Evolutionary conservation across 2,888 invertebrate genomes (phyloP), one percentile per base, ranked within the genome.

Genomic region (Drosophila picticornis): DNA sequence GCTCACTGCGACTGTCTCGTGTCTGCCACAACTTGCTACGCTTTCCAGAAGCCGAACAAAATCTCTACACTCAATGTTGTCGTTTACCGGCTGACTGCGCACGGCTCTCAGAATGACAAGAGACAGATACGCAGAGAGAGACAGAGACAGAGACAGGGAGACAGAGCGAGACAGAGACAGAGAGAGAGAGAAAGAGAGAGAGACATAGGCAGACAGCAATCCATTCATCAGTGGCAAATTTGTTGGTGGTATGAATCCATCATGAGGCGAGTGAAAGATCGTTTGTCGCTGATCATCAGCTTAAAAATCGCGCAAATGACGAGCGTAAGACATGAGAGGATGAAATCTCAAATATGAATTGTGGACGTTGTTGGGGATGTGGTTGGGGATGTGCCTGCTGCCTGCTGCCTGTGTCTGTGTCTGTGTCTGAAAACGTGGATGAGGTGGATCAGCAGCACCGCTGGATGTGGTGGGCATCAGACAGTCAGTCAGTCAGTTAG

Each of bases 211-310:
- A 70, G 84, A 75, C 88, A 88, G 81, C 88, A 91, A 91, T 92
- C 92, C 92, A 92, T 92, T 92, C 92, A 92, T 92, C 92, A 92
- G 93, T 92, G 92, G 92, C 92, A 92, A 91, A 92, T 93, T 91
- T 92, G 92, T 91, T 92, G 92, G 92, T 91, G 93, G 92, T 93
- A 92, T 81, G 88, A 92, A 92, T 92, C 92, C 92, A 93, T 92
- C 86, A 91, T 90, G 81, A 80, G 71, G 72, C 88, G 89, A 91
- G 90, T 91, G 92, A 91, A 89, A 91, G 92, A 92, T 92, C 91
- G 92, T 91, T 91, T 91, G 91, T 90, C 89, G 89, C 89, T 91
- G 92, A 92, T 92, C 92, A 92, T 92, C 92, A 91, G 91, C 90
- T 91, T 91, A 92, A 91, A 90, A 89, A 91, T 90, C 91, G 89